Percentiles rank a stretch among this genome's conserved stretches.
Conservation (phyloP, 2,888 invertebrate genomes). For the Drosophila aldrichi region DNA sequence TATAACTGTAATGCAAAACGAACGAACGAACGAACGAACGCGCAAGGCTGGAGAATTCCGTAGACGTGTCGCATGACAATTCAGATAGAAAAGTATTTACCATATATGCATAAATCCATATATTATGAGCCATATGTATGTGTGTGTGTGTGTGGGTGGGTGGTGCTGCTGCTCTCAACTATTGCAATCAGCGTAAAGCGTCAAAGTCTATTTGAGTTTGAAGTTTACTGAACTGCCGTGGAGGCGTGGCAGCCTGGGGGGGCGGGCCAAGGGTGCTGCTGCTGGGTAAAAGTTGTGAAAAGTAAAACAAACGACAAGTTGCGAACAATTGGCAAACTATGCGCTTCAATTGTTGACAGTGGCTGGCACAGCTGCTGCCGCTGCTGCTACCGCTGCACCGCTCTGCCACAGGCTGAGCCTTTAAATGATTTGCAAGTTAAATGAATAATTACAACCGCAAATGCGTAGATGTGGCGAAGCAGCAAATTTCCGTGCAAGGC, state of each 20-base stretch:
- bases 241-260: not conserved
- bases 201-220: conserved; percentile 78
- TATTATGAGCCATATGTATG: conserved; percentile 43
- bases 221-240: conserved; percentile 18
- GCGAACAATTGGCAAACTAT: conserved; percentile 75
- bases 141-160: conserved; percentile 1
- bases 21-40: not conserved
- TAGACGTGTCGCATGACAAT: conserved; percentile 40
- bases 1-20: conserved; percentile 23
- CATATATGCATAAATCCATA: conserved; percentile 61
- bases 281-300: conserved; percentile 61
- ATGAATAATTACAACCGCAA: conserved; percentile 79
- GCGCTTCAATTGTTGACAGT: conserved; percentile 71
- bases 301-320: conserved; percentile 73
- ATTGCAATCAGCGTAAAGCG: conserved; percentile 78
- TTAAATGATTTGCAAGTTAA: conserved; percentile 79
- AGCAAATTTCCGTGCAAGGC: not conserved
- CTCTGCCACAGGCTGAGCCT: conserved; percentile 31
- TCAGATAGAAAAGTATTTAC: conserved; percentile 50
- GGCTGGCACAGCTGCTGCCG: conserved; percentile 6
- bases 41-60: conserved; percentile 10
- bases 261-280: not conserved
- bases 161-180: conserved; percentile 41
- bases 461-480: conserved; percentile 34
- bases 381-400: not conserved